Percentiles rank a stretch among this genome's conserved stretches.
Conservation (phyloP, 1,140 invertebrate species). For the Drosophila aff. region DNA sequence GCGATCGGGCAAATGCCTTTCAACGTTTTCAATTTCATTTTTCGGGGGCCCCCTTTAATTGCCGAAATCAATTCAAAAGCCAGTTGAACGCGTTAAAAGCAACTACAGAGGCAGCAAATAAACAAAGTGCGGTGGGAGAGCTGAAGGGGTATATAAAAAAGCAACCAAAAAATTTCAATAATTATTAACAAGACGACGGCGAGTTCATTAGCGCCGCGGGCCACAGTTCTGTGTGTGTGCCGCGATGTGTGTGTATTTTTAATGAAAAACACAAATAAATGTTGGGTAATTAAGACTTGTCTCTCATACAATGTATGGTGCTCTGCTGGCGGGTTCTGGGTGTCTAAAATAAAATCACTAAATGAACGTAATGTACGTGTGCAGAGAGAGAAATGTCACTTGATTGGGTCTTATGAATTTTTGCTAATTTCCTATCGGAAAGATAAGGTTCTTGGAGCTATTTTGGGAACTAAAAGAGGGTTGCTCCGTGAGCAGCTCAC, state of each 20-base stretch:
- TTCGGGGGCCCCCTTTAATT: conserved; percentile 71
- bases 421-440: background rate
- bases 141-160: background rate
- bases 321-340: conserved; percentile 34
- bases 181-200: conserved; percentile 78
- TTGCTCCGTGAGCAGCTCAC: background rate
- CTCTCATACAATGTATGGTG: conserved; percentile 57
- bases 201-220: conserved; percentile 77
- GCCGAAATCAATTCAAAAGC: conserved; percentile 82
- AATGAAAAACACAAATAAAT: conserved; percentile 76
- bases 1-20: conserved; percentile 51
- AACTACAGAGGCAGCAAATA: conserved; percentile 58
- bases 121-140: conserved; percentile 18
- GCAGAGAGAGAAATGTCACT: background rate
- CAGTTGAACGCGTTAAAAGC: conserved; percentile 80
- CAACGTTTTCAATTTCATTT: conserved; percentile 78
- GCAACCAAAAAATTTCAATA: conserved; percentile 66
- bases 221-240: conserved; percentile 8
- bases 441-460: background rate
- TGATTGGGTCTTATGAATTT: background rate
- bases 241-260: conserved; percentile 22
- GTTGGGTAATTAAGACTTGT: conserved; percentile 80
- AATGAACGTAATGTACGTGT: conserved; percentile 24
- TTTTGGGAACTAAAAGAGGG: accelerated
- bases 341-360: conserved; percentile 21